Percentiles rank a stretch among this genome's conserved stretches.
Conservation (phyloP, 2,797 vertebrate species). For the Tokudaia muenninki region DNA sequence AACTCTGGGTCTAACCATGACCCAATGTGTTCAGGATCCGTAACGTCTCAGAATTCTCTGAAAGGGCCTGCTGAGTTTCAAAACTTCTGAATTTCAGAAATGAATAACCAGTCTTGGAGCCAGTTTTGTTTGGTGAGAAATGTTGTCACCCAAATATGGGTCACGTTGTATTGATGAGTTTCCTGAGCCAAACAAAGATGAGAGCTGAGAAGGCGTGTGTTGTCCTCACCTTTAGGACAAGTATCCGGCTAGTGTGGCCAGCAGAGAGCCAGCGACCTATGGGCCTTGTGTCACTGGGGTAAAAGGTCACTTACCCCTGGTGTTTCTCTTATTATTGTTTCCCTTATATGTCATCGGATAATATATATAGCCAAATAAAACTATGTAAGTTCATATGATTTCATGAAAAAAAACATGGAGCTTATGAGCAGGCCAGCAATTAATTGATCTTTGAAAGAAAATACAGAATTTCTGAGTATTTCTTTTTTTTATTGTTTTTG, state of each 20-base stretch:
- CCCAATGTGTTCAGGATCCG: neutral
- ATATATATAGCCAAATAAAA: neutral
- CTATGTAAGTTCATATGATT: neutral
- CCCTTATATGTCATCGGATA: neutral
- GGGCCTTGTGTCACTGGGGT: neutral
- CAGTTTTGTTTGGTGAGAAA: neutral
- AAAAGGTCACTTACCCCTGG: neutral
- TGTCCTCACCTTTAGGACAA: neutral
- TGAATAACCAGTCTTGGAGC: neutral
- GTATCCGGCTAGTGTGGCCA: neutral
- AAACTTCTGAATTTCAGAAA: neutral
- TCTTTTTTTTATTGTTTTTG: neutral
- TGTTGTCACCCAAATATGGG: neutral
- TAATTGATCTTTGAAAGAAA: slow-evolving; percentile 43
- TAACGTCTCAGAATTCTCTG: neutral
- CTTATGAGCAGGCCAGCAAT: neutral
- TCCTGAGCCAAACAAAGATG: slow-evolving; percentile 23
- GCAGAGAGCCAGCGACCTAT: neutral
- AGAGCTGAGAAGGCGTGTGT: neutral
- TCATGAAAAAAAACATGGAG: neutral
- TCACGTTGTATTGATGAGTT: neutral
- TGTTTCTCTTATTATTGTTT: neutral
- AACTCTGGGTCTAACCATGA: neutral
- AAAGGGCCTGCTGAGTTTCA: neutral
- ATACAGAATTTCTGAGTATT: neutral